phyloP scores from a whole-genome alignment of 2,797 vertebrate species.

The Lacerta agilis region DNA sequence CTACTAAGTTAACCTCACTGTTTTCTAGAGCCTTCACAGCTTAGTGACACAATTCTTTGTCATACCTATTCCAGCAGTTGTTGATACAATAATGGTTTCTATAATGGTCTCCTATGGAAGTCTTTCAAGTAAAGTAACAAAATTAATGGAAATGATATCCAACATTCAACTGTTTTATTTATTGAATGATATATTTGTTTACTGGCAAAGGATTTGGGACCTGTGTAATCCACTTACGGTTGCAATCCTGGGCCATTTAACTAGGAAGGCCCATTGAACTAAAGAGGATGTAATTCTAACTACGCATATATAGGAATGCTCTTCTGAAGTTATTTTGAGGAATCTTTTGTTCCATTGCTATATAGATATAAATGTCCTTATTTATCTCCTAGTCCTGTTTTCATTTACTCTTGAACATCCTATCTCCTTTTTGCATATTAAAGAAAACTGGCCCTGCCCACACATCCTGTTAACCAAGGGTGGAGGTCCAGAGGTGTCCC shows the following conservation, averaged over 20 bases:
- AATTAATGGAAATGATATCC: background rate
- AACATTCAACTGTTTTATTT: background rate
- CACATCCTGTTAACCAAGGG: background rate
- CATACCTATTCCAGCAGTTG: background rate
- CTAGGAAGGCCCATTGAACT: too few species aligned
- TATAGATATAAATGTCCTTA: background rate
- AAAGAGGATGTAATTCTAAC: too few species aligned
- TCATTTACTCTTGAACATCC: background rate
- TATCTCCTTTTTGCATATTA: background rate
- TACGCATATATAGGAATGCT: too few species aligned
- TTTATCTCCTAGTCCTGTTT: background rate
- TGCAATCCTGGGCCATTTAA: too few species aligned
- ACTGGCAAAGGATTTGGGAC: background rate
- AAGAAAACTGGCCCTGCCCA: background rate
- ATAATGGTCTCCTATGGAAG: background rate
- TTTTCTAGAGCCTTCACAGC: background rate
- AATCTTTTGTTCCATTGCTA: background rate
- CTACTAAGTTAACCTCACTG: too few species aligned
- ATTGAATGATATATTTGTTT: background rate
- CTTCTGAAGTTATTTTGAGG: background rate
- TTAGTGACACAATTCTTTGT: background rate
- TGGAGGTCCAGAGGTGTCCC: too few species aligned
- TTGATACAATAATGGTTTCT: background rate
- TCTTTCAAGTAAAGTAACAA: background rate
- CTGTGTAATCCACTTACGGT: background rate